phyloP scores from a whole-genome alignment of 2,113 vertebrate species.

The Beaufortia kweichowensis region DNA sequence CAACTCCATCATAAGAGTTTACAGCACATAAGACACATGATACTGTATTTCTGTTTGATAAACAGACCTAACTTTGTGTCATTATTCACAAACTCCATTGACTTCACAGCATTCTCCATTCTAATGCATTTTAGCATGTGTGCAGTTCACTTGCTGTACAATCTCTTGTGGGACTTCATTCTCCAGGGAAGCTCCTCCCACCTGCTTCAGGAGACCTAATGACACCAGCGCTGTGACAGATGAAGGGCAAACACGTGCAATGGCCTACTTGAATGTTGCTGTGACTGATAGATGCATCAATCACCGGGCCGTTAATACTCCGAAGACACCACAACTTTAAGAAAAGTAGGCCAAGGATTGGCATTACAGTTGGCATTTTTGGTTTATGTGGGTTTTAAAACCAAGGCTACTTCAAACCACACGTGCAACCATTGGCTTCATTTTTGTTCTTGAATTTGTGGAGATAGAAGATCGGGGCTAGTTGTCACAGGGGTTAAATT shows the following conservation, averaged over 20 bases:
- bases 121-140: background rate
- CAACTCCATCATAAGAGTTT: too few species aligned
- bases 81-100: background rate
- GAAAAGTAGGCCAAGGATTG: slow-evolving; percentile 68
- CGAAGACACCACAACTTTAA: slow-evolving; percentile 56
- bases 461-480: background rate
- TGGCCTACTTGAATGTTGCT: slow-evolving; percentile 65
- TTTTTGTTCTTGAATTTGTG: background rate
- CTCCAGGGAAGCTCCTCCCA: slow-evolving; percentile 37
- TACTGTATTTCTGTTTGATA: too few species aligned
- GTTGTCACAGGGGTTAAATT: too few species aligned
- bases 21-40: too few species aligned
- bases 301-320: slow-evolving; percentile 66
- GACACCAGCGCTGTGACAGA: slow-evolving; percentile 61
- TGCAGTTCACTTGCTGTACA: slow-evolving; percentile 13
- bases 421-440: background rate
- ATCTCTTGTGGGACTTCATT: slow-evolving; percentile 18
- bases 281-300: slow-evolving; percentile 71
- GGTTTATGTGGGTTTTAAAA: background rate
- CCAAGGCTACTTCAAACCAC: slow-evolving; percentile 1
- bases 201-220: slow-evolving; percentile 52
- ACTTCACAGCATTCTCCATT: background rate
- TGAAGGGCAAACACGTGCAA: slow-evolving; percentile 61
- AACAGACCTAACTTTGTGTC: too few species aligned
- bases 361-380: slow-evolving; percentile 53